Conservation (phyloP, 2,888 invertebrate genomes). For the Sarcophaga carnaria region DNA sequence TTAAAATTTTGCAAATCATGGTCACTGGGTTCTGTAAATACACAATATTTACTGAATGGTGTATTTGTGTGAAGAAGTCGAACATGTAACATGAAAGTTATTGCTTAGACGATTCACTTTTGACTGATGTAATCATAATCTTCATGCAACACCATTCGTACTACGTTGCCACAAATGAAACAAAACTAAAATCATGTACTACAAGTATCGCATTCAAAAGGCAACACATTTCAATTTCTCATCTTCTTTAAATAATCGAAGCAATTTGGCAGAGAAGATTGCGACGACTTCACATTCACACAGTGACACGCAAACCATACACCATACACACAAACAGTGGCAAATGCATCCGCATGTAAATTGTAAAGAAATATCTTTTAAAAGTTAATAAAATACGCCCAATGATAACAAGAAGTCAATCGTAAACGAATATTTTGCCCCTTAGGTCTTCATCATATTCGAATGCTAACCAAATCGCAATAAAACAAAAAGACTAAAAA, state of each 20-base stretch:
- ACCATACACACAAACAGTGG: background rate
- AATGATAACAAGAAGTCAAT: slow-evolving; percentile 79
- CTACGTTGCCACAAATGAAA: slow-evolving; percentile 15
- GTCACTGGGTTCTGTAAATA: background rate
- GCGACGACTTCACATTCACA: background rate
- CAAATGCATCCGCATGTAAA: background rate
- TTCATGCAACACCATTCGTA: slow-evolving; percentile 37
- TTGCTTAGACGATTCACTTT: slow-evolving; percentile 51
- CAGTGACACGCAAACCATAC: background rate
- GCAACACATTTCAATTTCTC: slow-evolving; percentile 27
- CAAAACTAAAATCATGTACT: slow-evolving; percentile 20
- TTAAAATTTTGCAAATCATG: background rate
- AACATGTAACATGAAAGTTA: slow-evolving; percentile 37
- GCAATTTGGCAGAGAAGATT: background rate
- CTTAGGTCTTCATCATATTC: slow-evolving; percentile 78
- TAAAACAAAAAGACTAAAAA: background rate
- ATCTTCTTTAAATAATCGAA: slow-evolving; percentile 41
- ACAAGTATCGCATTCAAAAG: slow-evolving; percentile 30
- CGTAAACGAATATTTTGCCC: slow-evolving; percentile 76
- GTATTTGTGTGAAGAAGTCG: slow-evolving; percentile 32
- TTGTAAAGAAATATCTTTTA: slow-evolving; percentile 72
- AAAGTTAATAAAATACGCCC: slow-evolving; percentile 81
- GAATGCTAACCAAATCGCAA: slow-evolving; percentile 9
- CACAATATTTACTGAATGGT: background rate
- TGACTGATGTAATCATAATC: slow-evolving; percentile 64